Base-by-base conservation (phyloP, 2,888 invertebrate genomes). In the Aphodius granarius region DNA sequence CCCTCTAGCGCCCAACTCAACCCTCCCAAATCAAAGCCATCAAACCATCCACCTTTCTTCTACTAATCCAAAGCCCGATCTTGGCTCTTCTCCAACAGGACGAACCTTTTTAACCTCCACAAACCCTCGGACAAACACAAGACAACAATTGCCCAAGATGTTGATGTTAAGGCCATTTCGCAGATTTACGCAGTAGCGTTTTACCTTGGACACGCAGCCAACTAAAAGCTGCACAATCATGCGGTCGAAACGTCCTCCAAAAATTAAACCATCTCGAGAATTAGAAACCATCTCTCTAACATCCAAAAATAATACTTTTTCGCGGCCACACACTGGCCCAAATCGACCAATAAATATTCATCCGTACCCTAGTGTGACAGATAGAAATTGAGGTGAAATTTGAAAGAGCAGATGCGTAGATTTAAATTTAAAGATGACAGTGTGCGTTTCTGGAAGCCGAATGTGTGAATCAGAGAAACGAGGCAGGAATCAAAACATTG, bases 11-110 rank as follows among this genome's bases (percentile, higher is more conserved):
- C 43, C 23, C 73, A n/a, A 17, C 65, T 15, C 43, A 43, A 73
- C 17, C 22, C 23, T 73, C 43, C 43, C 21, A 20, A 23, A 65
- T 17, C 65, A 22, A 23, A 70, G 21, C 15, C 20, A 64, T 63
- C 71, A n/a, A 66, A 5, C n/a, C n/a, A 66, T 5, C 66, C 66
- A 2, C n/a, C 66, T 13, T 21, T n/a, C 66, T 43, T 43, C 13
- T 43, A 43, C 43, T 43, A 43, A 9, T 20, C 63, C 20, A 73
- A 76, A 76, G 76, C 72, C 74, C 76, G 70, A 65, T 74, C 75
- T 73, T 77, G 77, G 75, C 75, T 76, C 71, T 43, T 22, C 20
- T 75, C 77, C 77, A 77, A 22, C 68, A n/a, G n/a, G 20, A 19
- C 68, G 68, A 19, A 6, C 21, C 68, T 20, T 13, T 22, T 68